A percentile compares a stretch with the other conserved stretches of the same genome.
Conservation (phyloP, 2,888 invertebrate species). For the Dorcus parallelipipedus region DNA sequence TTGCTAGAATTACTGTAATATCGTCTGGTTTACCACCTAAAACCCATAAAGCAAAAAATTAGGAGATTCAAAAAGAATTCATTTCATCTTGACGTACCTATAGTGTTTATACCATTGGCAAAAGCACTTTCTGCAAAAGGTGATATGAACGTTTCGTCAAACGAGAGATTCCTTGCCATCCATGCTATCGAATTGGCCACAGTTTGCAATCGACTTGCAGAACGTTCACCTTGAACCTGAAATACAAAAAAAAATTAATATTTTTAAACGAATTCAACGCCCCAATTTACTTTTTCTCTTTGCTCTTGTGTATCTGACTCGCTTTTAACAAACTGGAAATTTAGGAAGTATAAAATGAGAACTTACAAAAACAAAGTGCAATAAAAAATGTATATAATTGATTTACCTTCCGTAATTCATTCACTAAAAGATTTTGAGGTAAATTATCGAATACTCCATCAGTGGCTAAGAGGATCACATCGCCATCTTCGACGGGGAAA, state of each 20-base stretch:
- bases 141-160: conserved; percentile 92
- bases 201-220: conserved; percentile 76
- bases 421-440: conserved; percentile 84
- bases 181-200: conserved; percentile 93
- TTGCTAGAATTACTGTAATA: conserved; percentile 94
- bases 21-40: conserved; percentile 98
- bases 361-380: no score
- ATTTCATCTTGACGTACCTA: conserved; percentile 59
- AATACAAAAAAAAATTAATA: conserved; percentile 21
- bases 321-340: no score
- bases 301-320: no score
- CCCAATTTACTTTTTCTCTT: neutral
- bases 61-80: neutral
- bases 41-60: conserved; percentile 22
- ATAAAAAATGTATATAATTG: neutral
- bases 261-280: no score
- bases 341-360: no score
- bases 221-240: conserved; percentile 64
- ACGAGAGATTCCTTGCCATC: conserved; percentile 91
- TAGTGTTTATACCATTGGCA: conserved; percentile 88
- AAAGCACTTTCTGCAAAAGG: conserved; percentile 93
- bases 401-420: conserved; percentile 71
- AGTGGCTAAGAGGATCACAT: conserved; percentile 92
- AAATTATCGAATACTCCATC: conserved; percentile 99
- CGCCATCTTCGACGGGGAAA: conserved; percentile 87